Percentiles rank a stretch among this genome's conserved stretches.
phyloP scores from a whole-genome alignment of 1,140 invertebrate genomes.

The Drosophila kepulauana region DNA sequence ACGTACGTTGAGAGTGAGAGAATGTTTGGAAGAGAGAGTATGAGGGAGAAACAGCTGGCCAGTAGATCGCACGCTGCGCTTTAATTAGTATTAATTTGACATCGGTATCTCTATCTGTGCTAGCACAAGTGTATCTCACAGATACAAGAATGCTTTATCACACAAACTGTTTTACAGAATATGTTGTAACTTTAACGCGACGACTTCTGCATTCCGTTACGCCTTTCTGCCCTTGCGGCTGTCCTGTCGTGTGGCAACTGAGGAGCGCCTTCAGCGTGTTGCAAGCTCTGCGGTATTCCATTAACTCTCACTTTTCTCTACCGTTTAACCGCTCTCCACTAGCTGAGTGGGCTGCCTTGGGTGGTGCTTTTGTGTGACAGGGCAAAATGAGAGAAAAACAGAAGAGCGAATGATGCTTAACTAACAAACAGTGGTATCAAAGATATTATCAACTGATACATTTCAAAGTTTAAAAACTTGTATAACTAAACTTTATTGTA shows the following conservation, averaged over 20 bases:
- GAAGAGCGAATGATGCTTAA: constrained; percentile 8
- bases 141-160: constrained; percentile 29
- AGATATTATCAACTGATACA: not conserved
- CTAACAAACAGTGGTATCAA: constrained; percentile 16
- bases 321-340: no score
- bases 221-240: constrained; percentile 51
- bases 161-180: constrained; percentile 20
- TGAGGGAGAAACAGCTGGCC: constrained; percentile 9
- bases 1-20: constrained; percentile 1
- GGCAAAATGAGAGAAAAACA: not conserved
- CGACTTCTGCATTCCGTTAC: constrained; percentile 23
- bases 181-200: constrained; percentile 22
- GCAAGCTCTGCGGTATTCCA: constrained; percentile 34
- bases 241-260: constrained; percentile 77
- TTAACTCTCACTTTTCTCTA: constrained; percentile 36
- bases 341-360: constrained; percentile 15
- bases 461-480: no score
- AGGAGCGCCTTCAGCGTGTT: constrained; percentile 46
- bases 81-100: constrained; percentile 67
- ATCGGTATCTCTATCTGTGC: constrained; percentile 3
- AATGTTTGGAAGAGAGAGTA: not conserved
- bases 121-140: constrained; percentile 44
- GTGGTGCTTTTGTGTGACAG: constrained; percentile 2
- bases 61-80: constrained; percentile 48
- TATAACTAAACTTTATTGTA: no score